A percentile compares a stretch with the other conserved stretches of the same genome.
phyloP scores from a whole-genome alignment of 2,797 vertebrate species.

The Nyctalus aviator region DNA sequence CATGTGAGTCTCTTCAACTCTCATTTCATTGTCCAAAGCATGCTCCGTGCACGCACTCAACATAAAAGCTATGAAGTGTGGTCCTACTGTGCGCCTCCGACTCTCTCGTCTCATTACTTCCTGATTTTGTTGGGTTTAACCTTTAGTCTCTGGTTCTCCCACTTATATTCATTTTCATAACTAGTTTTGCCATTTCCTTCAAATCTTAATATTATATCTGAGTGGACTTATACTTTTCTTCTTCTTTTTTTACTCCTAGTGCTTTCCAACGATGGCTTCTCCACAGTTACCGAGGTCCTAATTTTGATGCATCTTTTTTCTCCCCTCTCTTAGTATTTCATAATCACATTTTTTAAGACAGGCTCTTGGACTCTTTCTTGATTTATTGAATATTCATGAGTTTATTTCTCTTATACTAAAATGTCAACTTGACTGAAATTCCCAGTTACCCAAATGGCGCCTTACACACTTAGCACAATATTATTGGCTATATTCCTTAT shows the following conservation, averaged over 20 bases:
- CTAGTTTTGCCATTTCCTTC: not conserved
- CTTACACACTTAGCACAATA: too few species aligned
- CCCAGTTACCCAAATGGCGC: not conserved
- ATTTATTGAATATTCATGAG: conserved; percentile 63
- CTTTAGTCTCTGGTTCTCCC: not conserved
- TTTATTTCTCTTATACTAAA: conserved; percentile 68
- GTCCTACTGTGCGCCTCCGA: not conserved
- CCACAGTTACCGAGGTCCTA: conserved; percentile 1
- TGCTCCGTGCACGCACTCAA: not conserved
- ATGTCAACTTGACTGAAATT: conserved; percentile 50
- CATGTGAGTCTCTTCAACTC: not conserved
- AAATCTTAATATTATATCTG: not conserved
- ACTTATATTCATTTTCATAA: not conserved
- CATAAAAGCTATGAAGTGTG: not conserved
- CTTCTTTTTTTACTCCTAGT: not conserved
- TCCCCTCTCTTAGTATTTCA: not conserved
- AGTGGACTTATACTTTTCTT: not conserved
- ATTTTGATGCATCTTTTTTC: conserved; percentile 55
- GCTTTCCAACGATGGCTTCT: not conserved
- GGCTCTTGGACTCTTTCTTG: conserved; percentile 28
- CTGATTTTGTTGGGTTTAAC: not conserved
- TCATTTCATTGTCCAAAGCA: not conserved
- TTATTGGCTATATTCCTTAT: accelerated
- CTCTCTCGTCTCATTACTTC: not conserved
- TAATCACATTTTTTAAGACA: conserved; percentile 40